Evolutionary conservation across 2,113 vertebrate genomes (phyloP).

Genomic region (Aldabrachelys gigantea): DNA sequence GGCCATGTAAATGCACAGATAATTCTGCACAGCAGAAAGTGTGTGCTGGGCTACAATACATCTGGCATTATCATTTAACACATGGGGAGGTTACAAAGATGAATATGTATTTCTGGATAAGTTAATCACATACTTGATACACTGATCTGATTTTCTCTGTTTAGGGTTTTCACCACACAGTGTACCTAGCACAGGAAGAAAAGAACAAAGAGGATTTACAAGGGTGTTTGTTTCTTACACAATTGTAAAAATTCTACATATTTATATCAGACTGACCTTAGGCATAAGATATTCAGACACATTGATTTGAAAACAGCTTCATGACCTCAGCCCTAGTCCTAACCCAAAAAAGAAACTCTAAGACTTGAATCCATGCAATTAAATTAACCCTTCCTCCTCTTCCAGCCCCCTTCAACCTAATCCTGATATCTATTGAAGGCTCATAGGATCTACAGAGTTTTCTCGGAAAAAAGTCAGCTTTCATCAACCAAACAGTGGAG

Average conservation of each 20-base stretch:
- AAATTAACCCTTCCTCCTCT: not conserved
- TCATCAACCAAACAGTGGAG: too few species aligned
- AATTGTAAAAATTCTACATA: not conserved
- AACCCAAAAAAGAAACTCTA: not conserved
- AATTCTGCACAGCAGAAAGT: not conserved
- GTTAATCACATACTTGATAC: not conserved
- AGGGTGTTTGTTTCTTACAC: not conserved
- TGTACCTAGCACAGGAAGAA: not conserved
- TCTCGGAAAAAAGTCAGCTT: too few species aligned
- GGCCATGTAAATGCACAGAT: not conserved
- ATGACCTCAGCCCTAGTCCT: not conserved
- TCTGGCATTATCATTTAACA: not conserved
- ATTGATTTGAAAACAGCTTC: not conserved
- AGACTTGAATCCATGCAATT: not conserved
- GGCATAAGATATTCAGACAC: not conserved
- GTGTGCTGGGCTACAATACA: accelerated
- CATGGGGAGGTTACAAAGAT: not conserved
- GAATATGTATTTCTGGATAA: not conserved
- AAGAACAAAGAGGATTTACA: not conserved
- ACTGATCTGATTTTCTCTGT: not conserved
- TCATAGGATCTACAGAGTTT: not conserved
- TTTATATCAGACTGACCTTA: not conserved
- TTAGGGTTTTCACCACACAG: not conserved
- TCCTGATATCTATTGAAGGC: not conserved
- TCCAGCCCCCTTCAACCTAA: not conserved